phyloP scores from a whole-genome alignment of 2,888 invertebrate genomes.

The Agrochola litura region DNA sequence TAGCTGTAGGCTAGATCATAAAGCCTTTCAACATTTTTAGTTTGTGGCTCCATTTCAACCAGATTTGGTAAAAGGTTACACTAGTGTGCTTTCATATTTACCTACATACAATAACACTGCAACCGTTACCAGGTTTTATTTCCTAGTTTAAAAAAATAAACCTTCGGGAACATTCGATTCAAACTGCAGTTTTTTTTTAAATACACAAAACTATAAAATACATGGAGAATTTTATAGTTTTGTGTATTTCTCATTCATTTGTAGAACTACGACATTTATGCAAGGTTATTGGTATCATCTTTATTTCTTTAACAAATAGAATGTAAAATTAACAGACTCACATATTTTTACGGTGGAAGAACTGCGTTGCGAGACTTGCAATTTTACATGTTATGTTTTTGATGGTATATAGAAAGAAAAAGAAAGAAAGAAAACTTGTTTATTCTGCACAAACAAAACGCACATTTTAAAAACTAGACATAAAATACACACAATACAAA shows the following conservation, averaged over 20 bases:
- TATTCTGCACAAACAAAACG: no score
- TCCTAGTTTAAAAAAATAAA: slow-evolving; percentile 51
- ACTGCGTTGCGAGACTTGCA: no score
- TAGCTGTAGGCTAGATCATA: not conserved
- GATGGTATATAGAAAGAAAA: no score
- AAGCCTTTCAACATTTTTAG: slow-evolving; percentile 25
- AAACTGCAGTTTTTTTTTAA: slow-evolving; percentile 40
- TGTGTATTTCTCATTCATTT: not conserved
- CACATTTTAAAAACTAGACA: no score
- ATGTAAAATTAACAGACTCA: no score
- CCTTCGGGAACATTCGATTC: slow-evolving; percentile 47
- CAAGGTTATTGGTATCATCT: no score
- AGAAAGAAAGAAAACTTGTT: no score
- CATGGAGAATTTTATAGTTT: not conserved
- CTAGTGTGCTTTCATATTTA: slow-evolving; percentile 33
- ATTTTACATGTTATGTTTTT: no score
- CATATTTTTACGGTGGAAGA: no score
- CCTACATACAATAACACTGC: slow-evolving; percentile 30
- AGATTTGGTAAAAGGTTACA: slow-evolving; percentile 29
- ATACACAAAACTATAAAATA: slow-evolving; percentile 40
- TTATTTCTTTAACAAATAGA: no score
- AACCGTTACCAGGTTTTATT: slow-evolving; percentile 45
- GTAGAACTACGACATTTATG: slow-evolving; percentile 1
- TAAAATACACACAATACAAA: no score
- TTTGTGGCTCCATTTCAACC: slow-evolving; percentile 19